Evolutionary conservation across 2,888 invertebrate species (phyloP).

Genomic region (Orthonychiurus folsomi): DNA sequence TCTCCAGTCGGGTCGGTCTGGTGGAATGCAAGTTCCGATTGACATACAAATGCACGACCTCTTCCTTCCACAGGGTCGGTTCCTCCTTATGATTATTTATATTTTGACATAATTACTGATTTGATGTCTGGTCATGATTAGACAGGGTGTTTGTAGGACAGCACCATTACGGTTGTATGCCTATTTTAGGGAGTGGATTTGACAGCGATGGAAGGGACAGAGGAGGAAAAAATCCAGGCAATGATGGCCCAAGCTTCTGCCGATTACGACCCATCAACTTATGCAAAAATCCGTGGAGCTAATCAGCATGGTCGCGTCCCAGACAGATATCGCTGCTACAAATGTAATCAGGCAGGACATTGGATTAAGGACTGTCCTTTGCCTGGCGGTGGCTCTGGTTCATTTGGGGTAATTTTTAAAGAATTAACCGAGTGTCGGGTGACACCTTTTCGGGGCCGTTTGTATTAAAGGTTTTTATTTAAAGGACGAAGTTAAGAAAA

Average conservation of each 20-base stretch:
- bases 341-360: conserved; percentile 90
- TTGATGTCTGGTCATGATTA: background rate
- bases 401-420: background rate
- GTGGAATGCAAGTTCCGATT: too few relatives aligned
- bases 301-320: conserved; percentile 74
- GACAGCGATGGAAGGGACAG: conserved; percentile 80
- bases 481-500: conserved; percentile 67
- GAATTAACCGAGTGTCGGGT: too few relatives aligned
- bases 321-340: conserved; percentile 83
- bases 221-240: conserved; percentile 94
- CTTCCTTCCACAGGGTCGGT: conserved; percentile 7
- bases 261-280: conserved; percentile 96
- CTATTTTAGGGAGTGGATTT: conserved; percentile 60
- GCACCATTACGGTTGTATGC: conserved; percentile 3
- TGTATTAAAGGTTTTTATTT: too few relatives aligned
- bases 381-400: background rate
- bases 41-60: background rate
- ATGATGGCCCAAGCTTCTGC: conserved; percentile 96
- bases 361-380: conserved; percentile 97
- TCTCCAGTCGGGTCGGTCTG: background rate
- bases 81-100: conserved; percentile 5
- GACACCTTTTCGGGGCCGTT: too few relatives aligned
- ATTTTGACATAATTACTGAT: background rate
- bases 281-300: conserved; percentile 46
- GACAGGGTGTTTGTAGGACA: background rate